Evolutionary conservation across 1,140 invertebrate species (phyloP), one percentile per base, ranked within the genome.

Genomic region (Mactra quadrangularis): DNA sequence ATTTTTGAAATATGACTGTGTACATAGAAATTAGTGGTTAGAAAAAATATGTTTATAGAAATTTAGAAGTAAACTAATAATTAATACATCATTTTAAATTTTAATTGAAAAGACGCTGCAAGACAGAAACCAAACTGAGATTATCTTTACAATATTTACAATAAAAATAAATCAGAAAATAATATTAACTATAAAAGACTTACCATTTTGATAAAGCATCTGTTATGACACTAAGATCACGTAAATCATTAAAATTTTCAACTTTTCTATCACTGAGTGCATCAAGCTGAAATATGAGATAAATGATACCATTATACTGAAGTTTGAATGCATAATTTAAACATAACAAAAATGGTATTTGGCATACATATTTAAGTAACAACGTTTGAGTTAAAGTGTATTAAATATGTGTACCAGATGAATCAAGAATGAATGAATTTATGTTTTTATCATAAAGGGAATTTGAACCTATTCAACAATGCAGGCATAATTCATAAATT

Each of bases 221-320:
- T 25, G 57, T 60, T 27, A 76, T 64, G 15, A 60, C 25, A 19
- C 22, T 33, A 11, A 57, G 3, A 64, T 76, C 74, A 19, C 59
- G 22, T 4, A 76, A 41, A 35, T 76, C 74, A 19, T 62, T 57
- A 60, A 76, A 62, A 25, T 25, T 60, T 13, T 1, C 29, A 15
- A 76, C 35, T 13, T 31, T 45, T 4, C 25, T 3, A 6, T 60
- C 59, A 64, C 74, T 76, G 11, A 76, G 25, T 1, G 45, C 55
- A 76, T 76, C 57, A n/a, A 76, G 45, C 74, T 76, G 35, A 33
- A 52, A 74, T 15, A 15, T 19, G 3, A 41, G n/a, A 62, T 17
- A 62, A 55, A 27, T 47, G 45, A 25, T 27, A 60, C 29, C 17
- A 60, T 60, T 25, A 60, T 31, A 15, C 57, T 27, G 31, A 1